Base-by-base conservation (phyloP, 1,140 invertebrate species). In the Halotydeus destructor region DNA sequence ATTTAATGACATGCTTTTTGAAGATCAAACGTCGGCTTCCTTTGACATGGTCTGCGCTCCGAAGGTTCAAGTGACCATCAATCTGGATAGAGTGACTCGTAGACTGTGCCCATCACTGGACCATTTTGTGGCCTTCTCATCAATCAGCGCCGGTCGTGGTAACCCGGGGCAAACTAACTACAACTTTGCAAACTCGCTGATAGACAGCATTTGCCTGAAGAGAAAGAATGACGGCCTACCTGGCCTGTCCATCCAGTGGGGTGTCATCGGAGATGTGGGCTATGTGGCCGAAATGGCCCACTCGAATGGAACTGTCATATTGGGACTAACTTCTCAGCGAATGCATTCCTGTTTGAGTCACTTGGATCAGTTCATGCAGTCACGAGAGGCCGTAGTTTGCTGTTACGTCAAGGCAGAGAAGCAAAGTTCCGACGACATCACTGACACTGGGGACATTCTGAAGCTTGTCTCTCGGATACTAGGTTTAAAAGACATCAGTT, bases 131-230 rank as follows among this genome's bases (percentile, higher is more conserved):
- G 77, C 72, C n/a, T 96, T 96, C 64, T 96, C 89, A 8, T 89
- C 83, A 19, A 74, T 96, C 19, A 79, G 79, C 5, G 86, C 84
- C 60, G 88, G 86, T 5, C 71, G 83, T 42, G 91, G 91, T 43
- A 96, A 94, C 60, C 69, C 75, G 38, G 88, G 88, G 1, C 89
- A 96, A 62, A 70, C 74, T 16, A 97, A 96, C 63, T 96, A 96
- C 55, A 88, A 85, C 38, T 68, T 81, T 48, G 85, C 88, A 18
- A 97, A 97, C 61, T 89, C 85, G 0, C 75, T 75, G 3, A 94
- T 94, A 84, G 89, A 96, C 60, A 70, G 86, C 39, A 75, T 69
- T 11, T 64, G 67, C 24, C 66, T 70, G 50, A 49, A 56, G 27
- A 55, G 68, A 45, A 51, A 52, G 31, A 39, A 49, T 19, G 71